Conservation (phyloP, 2,113 vertebrate species). For the Paradoxurus hermaphroditus region DNA sequence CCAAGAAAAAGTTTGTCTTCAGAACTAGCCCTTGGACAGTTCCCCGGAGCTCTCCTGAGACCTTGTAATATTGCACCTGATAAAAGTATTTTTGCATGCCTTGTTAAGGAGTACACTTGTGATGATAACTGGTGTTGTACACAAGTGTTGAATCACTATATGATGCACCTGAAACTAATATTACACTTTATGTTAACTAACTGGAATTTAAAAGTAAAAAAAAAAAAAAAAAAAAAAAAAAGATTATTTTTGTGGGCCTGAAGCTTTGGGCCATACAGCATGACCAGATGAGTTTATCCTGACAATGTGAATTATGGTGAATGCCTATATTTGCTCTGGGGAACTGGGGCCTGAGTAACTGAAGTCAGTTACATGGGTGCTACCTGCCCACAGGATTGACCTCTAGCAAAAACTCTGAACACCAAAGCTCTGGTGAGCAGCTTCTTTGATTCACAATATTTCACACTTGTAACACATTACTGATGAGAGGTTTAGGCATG, state of each 20-base stretch:
- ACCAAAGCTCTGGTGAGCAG: background rate
- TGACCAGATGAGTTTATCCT: background rate
- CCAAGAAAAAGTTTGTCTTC: background rate
- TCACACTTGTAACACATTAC: background rate
- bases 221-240: background rate
- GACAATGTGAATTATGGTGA: background rate
- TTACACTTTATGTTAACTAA: background rate
- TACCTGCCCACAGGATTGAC: background rate
- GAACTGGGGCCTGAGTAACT: background rate
- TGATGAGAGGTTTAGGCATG: background rate
- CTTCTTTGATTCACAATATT: background rate
- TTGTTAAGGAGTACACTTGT: background rate
- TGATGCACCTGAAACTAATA: background rate
- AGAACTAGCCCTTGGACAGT: background rate
- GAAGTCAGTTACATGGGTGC: background rate
- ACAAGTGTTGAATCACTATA: background rate
- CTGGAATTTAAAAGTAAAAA: background rate
- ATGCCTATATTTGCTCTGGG: background rate
- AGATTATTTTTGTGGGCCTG: background rate
- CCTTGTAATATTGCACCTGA: background rate
- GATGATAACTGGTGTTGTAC: background rate
- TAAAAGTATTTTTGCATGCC: background rate
- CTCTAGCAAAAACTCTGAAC: background rate
- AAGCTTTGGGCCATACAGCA: background rate
- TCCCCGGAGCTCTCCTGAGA: background rate